Conservation (phyloP, 2,797 vertebrate genomes). For the Gallinago solitaria region DNA sequence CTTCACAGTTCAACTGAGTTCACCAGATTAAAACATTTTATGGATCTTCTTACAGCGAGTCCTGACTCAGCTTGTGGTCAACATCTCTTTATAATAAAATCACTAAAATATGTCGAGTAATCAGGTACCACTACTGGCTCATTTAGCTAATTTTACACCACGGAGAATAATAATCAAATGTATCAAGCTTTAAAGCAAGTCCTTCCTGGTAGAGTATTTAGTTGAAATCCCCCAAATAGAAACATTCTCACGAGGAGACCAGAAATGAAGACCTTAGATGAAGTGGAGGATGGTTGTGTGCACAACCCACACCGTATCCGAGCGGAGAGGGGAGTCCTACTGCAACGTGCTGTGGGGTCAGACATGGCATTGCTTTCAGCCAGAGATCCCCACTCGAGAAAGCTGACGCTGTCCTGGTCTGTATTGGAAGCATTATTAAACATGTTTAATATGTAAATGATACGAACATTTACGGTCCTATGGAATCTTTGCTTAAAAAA, state of each 20-base stretch:
- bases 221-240: background rate
- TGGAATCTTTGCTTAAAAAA: background rate
- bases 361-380: background rate
- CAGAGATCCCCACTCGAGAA: background rate
- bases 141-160: background rate
- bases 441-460: background rate
- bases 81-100: background rate
- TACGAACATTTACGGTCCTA: background rate
- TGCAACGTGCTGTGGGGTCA: background rate
- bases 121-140: background rate
- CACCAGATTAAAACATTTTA: background rate
- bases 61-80: background rate
- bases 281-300: background rate
- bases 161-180: background rate
- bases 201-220: background rate
- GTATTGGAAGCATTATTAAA: background rate
- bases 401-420: background rate
- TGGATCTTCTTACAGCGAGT: background rate
- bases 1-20: background rate
- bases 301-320: accelerated
- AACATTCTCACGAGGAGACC: background rate
- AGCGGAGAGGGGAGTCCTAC: background rate
- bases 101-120: background rate
- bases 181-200: background rate
- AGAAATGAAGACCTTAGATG: background rate